Evolutionary conservation across 2,113 vertebrate species (phyloP), one percentile per base, ranked within the genome.

Genomic region (Hucho hucho): DNA sequence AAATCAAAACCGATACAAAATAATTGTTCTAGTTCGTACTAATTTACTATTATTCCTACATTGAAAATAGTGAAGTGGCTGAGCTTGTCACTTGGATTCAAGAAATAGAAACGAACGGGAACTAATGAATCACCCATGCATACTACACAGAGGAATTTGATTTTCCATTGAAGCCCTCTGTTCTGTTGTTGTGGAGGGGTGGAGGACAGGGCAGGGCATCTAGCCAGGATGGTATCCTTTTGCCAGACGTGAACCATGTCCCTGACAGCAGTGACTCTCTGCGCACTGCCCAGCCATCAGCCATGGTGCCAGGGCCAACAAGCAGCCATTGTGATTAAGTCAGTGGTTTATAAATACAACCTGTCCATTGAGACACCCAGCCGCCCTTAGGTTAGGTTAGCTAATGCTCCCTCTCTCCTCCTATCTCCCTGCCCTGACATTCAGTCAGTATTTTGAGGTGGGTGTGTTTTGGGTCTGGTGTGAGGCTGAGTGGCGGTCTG

Each of bases 331-430:
- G 83, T 81, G 70, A 37, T 79, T 78, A 86, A 71, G 85, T 83
- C 66, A 64, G 24, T 71, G 81, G 80, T 88, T 90, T 90, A 92
- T 89, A 89, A 76, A 81, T 67, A 74, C 74, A 85, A 81, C 77
- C 83, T 88, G 82, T 67, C 80, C 80, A 1, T 74, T 63, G 65
- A 1, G 80, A 47, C 65, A 85, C 86, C 87, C 25, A 79, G 76
- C 37, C 73, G 79, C 6, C 80, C 72, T 72, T 71, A 69, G 6
- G 76, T 79, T 74, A 66, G 20, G 80, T 82, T 67, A 73, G 79
- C 71, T 22, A 37, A 75, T 49, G 13, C 12, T 49, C 47, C 14
- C 65, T 29, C 49, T 67, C 20, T 46, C 73, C 80, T 11, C 12
- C 29, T 29, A 29, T 29, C 37, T 37, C 37, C 81, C 83, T 80